Percentiles rank a stretch among this genome's conserved stretches.
Evolutionary conservation across 2,888 invertebrate genomes (phyloP).

Genomic region (Cheilosia vulpina): DNA sequence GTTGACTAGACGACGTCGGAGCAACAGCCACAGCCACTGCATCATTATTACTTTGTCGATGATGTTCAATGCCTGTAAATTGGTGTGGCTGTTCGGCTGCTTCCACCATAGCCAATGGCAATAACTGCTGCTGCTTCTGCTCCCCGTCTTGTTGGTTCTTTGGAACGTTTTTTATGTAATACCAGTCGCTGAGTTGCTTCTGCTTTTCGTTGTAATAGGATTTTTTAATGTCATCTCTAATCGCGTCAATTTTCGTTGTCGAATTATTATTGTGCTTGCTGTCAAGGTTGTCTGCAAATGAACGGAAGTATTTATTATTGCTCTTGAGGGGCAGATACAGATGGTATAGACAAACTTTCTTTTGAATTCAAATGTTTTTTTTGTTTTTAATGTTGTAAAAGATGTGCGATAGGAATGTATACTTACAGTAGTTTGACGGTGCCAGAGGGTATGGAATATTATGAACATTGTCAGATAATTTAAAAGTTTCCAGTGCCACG

Average conservation of each 20-base stretch:
- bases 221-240: slow-evolving; percentile 73
- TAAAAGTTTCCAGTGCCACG: slow-evolving; percentile 76
- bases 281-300: slow-evolving; percentile 71
- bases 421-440: slow-evolving; percentile 72
- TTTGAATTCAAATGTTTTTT: slow-evolving; percentile 24
- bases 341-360: slow-evolving; percentile 18
- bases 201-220: slow-evolving; percentile 76
- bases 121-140: background rate
- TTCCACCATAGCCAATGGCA: slow-evolving; percentile 11
- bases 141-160: slow-evolving; percentile 37
- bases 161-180: slow-evolving; percentile 77
- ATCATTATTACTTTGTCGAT: slow-evolving; percentile 46
- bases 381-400: background rate
- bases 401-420: background rate
- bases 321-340: background rate
- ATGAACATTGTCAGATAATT: slow-evolving; percentile 74
- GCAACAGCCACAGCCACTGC: slow-evolving; percentile 24
- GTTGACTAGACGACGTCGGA: slow-evolving; percentile 50
- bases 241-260: slow-evolving; percentile 71
- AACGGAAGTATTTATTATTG: slow-evolving; percentile 45
- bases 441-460: slow-evolving; percentile 72
- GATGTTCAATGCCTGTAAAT: slow-evolving; percentile 56
- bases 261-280: slow-evolving; percentile 71
- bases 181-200: slow-evolving; percentile 78
- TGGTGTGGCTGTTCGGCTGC: slow-evolving; percentile 31